phyloP scores from a whole-genome alignment of 2,797 vertebrate genomes.

The Trachurus trachurus region DNA sequence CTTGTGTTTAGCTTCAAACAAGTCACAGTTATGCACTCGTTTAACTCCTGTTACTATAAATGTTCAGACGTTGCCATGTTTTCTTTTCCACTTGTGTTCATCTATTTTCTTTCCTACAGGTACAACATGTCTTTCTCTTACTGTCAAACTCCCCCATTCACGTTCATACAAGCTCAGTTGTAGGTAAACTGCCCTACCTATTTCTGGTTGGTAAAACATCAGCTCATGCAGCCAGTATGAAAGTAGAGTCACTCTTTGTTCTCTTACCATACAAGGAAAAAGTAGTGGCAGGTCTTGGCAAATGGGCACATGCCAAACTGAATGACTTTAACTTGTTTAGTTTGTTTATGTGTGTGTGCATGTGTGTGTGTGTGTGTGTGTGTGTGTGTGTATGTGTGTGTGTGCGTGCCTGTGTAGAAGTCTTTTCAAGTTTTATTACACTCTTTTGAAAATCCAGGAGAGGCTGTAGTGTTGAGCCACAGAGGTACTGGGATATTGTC shows the following conservation, averaged over 20 bases:
- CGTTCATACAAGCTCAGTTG: slow-evolving; percentile 49
- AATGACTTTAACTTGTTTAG: slow-evolving; percentile 64
- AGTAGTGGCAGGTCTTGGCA: slow-evolving; percentile 78
- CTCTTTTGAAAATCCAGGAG: slow-evolving; percentile 65
- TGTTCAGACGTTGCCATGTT: slow-evolving; percentile 39
- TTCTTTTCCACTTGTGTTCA: slow-evolving; percentile 34
- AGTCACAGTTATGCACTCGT: slow-evolving; percentile 28
- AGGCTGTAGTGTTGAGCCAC: slow-evolving; percentile 58
- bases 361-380: slow-evolving; percentile 35
- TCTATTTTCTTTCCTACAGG: slow-evolving; percentile 33
- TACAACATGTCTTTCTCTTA: slow-evolving; percentile 38
- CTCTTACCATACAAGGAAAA: slow-evolving; percentile 77
- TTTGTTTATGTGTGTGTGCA: slow-evolving; percentile 56
- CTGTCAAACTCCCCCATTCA: slow-evolving; percentile 32
- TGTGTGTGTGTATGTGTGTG: slow-evolving; percentile 34
- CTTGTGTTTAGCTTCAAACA: slow-evolving; percentile 35
- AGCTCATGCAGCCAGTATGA: slow-evolving; percentile 46
- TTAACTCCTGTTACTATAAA: slow-evolving; percentile 17
- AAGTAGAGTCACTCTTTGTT: slow-evolving; percentile 59
- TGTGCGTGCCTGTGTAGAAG: slow-evolving; percentile 29
- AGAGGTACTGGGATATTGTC: slow-evolving; percentile 65
- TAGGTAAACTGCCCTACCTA: slow-evolving; percentile 39
- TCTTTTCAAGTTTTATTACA: slow-evolving; percentile 75
- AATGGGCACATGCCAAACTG: slow-evolving; percentile 72
- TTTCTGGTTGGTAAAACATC: slow-evolving; percentile 61